A percentile compares a stretch with the other conserved stretches of the same genome.
These are phyloP conservation scores for Ginglymostoma cirratum DNA, from an alignment of 2,113 vertebrate genomes.

Conservation along the genomic window DNA sequence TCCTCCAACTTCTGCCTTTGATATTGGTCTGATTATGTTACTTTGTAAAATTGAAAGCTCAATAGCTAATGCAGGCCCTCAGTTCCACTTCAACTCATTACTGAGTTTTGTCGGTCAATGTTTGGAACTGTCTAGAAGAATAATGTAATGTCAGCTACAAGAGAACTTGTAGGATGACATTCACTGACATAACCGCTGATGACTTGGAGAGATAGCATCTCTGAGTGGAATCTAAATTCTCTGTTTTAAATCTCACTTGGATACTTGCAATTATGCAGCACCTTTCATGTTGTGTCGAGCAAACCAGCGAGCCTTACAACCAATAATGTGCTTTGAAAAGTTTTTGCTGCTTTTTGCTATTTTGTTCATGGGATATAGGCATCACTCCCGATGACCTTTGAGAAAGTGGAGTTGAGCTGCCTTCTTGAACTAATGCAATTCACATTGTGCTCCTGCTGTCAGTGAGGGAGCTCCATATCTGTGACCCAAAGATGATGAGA, in stretches of 20 bases:
- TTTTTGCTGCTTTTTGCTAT: background rate
- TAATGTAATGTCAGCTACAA: background rate
- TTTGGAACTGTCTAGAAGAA: background rate
- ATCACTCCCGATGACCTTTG: background rate
- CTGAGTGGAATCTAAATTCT: background rate
- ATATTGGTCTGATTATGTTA: background rate
- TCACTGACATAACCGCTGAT: background rate
- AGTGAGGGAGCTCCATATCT: too few relatives aligned
- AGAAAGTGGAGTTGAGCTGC: background rate
- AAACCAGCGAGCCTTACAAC: background rate
- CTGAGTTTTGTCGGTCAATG: too few relatives aligned
- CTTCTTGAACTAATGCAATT: background rate
- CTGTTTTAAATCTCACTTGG: background rate
- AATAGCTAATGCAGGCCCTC: background rate
- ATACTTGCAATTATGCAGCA: background rate
- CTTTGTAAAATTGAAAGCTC: slow-evolving; percentile 9
- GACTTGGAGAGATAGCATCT: background rate
- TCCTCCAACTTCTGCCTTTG: background rate
- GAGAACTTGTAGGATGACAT: background rate
- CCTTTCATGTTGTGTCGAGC: background rate
- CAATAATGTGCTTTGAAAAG: background rate
- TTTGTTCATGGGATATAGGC: background rate
- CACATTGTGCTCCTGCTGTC: too few relatives aligned
- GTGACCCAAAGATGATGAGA: too few relatives aligned
- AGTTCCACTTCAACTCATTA: background rate